Base-by-base conservation (phyloP, 2,888 invertebrate genomes). In the Buathra laborator region DNA sequence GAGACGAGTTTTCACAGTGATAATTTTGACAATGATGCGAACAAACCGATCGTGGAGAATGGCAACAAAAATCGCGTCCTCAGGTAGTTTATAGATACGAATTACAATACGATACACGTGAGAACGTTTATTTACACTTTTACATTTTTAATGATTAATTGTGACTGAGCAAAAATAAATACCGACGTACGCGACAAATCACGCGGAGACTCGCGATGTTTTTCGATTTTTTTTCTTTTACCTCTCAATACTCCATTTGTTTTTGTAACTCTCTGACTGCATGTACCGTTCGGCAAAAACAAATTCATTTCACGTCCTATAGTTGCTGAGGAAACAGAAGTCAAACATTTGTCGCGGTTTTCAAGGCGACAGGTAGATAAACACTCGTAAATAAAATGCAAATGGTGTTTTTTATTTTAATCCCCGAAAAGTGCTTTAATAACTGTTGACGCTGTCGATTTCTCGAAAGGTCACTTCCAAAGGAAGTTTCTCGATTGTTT, bases 41-140 rank as follows among this genome's bases (percentile, higher is more conserved):
- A 72, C 70, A 86, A 84, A 56, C 74, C 86, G 29, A 81, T 89
- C 9, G 72, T 86, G 86, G 90, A 88, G n/a, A 89, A 87, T 79
- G 85, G 82, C 76, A 89, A 87, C 67, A 89, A 89, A 76, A 91
- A 90, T 86, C 89, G 93, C 62, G 90, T 92, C n/a, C 89, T 92
- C 86, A 93, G 93, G 93, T 93, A 93, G 83, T 48, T 14, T n/a
- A 14, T 19, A 9, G 43, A 32, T 16, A 37, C 29, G 29, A 56
- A 56, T 59, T 29, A 29, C 0, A 67, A 59, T 29, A 53, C 7
- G 59, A 59, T 48, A n/a, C n/a, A n/a, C 48, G 48, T 14, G 48
- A 48, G 48, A 48, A 48, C 48, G 37, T 37, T 37, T 37, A 37
- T 37, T 37, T 9, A 37, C 53, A 19, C 53, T 53, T 9, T 53